Evolutionary conservation across 2,113 vertebrate species (phyloP).

Genomic region (Halcyon malimbica): DNA sequence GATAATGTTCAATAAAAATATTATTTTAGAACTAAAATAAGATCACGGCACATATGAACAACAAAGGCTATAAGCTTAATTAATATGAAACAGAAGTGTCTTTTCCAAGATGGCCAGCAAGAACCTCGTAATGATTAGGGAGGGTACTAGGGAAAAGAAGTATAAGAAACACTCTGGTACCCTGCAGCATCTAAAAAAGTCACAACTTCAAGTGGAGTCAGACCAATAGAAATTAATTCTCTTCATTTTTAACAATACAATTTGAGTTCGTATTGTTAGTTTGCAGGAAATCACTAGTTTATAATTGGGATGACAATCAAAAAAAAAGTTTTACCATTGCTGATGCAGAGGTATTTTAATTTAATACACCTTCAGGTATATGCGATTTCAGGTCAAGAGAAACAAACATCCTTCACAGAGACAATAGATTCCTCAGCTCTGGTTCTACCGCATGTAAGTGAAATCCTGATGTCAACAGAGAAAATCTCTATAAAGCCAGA

Average conservation of each 20-base stretch:
- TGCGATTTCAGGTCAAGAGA: neutral
- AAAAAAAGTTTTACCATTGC: neutral
- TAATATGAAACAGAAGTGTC: neutral
- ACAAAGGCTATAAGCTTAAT: neutral
- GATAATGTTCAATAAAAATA: constrained; percentile 25
- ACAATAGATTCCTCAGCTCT: neutral
- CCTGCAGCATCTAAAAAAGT: neutral
- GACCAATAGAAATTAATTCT: neutral
- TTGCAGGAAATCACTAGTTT: neutral
- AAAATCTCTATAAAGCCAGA: neutral
- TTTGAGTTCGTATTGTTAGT: neutral
- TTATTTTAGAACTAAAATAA: constrained; percentile 36
- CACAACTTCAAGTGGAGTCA: neutral
- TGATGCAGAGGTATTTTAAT: neutral
- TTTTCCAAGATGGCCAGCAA: neutral
- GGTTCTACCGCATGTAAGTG: neutral
- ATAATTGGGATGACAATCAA: neutral
- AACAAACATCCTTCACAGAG: neutral
- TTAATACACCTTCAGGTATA: neutral
- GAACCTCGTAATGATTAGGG: neutral
- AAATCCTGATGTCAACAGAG: neutral
- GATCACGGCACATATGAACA: constrained; percentile 9
- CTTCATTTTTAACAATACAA: neutral
- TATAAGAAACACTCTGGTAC: neutral
- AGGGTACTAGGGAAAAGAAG: neutral